A percentile compares a stretch with the other conserved stretches of the same genome.
Evolutionary conservation across 2,888 invertebrate genomes (phyloP).

Genomic region (Eristalis pertinax): DNA sequence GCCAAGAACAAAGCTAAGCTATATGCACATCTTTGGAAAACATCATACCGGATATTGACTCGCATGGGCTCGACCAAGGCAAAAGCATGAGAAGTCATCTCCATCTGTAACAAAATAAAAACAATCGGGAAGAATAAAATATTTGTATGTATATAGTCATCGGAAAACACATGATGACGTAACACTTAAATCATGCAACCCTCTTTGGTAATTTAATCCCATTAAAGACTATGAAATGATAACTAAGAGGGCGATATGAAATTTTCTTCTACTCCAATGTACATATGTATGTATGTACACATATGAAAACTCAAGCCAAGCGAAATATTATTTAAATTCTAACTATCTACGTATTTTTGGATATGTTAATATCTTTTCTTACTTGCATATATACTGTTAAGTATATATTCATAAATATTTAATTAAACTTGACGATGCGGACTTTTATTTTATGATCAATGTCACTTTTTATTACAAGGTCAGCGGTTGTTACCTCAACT

Average conservation of each 20-base stretch:
- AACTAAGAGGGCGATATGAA: constrained; percentile 21
- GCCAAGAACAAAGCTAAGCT: constrained; percentile 17
- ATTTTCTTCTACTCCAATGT: constrained; percentile 16
- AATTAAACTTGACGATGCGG: not conserved
- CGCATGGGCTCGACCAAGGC: not conserved
- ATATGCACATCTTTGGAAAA: not conserved
- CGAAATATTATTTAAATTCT: no score
- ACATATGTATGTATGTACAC: not conserved
- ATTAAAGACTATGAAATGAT: constrained; percentile 30
- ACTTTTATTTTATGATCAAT: not conserved
- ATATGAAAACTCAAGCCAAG: not conserved
- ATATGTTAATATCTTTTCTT: not conserved
- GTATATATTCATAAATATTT: not conserved
- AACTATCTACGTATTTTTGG: not conserved
- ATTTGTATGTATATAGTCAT: not conserved
- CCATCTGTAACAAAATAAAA: not conserved
- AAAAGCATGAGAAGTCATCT: not conserved
- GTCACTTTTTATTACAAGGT: not conserved
- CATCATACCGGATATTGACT: not conserved
- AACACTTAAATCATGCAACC: constrained; percentile 25
- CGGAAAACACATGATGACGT: constrained; percentile 21
- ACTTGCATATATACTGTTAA: not conserved
- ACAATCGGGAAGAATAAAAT: not conserved
- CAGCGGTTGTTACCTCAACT: not conserved
- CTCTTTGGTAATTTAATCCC: constrained; percentile 37